These are phyloP conservation scores for Zootermopsis nevadensis DNA, from an alignment of 2,888 invertebrate genomes.

Conservation along the genomic window DNA sequence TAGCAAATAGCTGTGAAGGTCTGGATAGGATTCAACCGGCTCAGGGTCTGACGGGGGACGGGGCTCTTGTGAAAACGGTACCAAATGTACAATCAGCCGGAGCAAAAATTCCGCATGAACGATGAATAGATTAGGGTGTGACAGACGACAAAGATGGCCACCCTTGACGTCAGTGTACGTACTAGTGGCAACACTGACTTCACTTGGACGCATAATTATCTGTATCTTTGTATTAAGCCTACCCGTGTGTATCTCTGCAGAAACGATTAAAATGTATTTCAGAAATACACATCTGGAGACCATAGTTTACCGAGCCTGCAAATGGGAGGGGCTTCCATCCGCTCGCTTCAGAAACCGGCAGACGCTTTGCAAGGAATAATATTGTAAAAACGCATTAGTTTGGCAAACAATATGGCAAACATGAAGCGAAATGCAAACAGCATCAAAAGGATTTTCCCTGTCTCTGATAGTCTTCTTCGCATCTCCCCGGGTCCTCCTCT, in stretches of 20 bases:
- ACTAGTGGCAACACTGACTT: not conserved
- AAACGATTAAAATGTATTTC: slow-evolving; percentile 7
- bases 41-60: too few relatives aligned
- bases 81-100: too few relatives aligned
- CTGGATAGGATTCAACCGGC: too few relatives aligned
- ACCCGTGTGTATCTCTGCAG: not conserved
- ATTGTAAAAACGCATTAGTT: slow-evolving; percentile 43
- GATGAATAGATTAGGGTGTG: too few relatives aligned
- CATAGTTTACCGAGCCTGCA: not conserved
- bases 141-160: too few relatives aligned
- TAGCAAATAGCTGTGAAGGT: too few relatives aligned
- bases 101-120: too few relatives aligned
- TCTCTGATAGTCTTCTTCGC: slow-evolving; percentile 33
- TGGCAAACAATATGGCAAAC: slow-evolving; percentile 42
- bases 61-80: too few relatives aligned
- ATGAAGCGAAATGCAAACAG: slow-evolving; percentile 38
- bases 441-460: slow-evolving; percentile 41
- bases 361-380: slow-evolving; percentile 24
- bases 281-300: not conserved
- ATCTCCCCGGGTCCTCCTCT: slow-evolving; percentile 22
- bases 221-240: not conserved
- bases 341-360: slow-evolving; percentile 1
- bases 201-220: slow-evolving; percentile 4
- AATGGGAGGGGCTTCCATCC: not conserved
- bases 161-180: not conserved